A percentile compares a stretch with the other conserved stretches of the same genome.
phyloP scores from a whole-genome alignment of 92 coral and sea anemone species.

The Palythoa heliodiscus region DNA sequence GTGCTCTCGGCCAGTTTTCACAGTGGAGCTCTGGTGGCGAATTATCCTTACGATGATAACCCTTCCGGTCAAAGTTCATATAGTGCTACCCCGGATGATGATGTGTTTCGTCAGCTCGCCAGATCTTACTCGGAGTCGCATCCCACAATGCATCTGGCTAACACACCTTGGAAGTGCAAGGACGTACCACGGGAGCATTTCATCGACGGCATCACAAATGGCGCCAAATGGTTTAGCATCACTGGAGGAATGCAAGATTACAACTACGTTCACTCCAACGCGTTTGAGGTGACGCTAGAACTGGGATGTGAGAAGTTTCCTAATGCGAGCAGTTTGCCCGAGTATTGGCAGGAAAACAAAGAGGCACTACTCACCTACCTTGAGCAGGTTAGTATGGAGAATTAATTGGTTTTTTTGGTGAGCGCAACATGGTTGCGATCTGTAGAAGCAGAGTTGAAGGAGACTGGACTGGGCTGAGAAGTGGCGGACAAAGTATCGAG shows the following conservation, averaged over 20 bases:
- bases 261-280: constrained; percentile 89
- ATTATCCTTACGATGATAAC: constrained; percentile 93
- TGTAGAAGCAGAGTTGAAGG: neutral
- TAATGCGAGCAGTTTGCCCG: constrained; percentile 78
- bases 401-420: too few species aligned
- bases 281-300: constrained; percentile 91
- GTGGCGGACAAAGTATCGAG: too few species aligned
- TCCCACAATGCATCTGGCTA: constrained; percentile 98
- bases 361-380: constrained; percentile 81
- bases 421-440: too few species aligned
- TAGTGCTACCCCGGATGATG: constrained; percentile 99
- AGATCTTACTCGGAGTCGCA: constrained; percentile 86
- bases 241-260: constrained; percentile 99
- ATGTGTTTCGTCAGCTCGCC: constrained; percentile 90
- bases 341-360: constrained; percentile 89
- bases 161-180: constrained; percentile 94
- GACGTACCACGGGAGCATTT: constrained; percentile 91
- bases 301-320: constrained; percentile 99
- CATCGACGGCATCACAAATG: constrained; percentile 97
- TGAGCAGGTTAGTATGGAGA: constrained; percentile 72
- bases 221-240: constrained; percentile 94
- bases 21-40: constrained; percentile 96
- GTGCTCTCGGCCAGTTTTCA: constrained; percentile 97
- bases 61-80: constrained; percentile 96
- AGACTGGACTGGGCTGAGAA: neutral